Conservation (phyloP, 1,140 invertebrate genomes). For the Cyrtorhinus lividipennis region DNA sequence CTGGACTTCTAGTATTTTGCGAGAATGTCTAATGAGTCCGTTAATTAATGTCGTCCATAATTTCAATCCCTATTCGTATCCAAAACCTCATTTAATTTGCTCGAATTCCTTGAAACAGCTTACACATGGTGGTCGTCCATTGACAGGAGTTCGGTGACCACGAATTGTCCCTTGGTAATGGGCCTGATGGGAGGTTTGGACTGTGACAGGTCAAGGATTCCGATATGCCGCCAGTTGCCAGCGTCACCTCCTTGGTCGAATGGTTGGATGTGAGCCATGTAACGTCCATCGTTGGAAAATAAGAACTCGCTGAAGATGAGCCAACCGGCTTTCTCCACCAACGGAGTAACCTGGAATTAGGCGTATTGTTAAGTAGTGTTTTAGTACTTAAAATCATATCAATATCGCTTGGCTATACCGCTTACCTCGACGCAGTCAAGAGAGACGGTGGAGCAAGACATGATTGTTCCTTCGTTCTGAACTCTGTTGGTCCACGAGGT, state of each 20-base stretch:
- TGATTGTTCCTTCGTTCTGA: constrained; percentile 53
- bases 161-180: constrained; percentile 56
- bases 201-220: constrained; percentile 34
- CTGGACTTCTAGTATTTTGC: no score
- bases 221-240: constrained; percentile 52
- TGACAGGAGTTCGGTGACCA: constrained; percentile 60
- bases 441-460: constrained; percentile 35
- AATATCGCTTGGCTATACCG: no score
- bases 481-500: constrained; percentile 74
- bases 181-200: constrained; percentile 28
- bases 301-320: constrained; percentile 46
- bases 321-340: constrained; percentile 48
- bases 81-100: no score
- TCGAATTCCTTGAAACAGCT: no score
- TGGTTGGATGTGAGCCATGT: constrained; percentile 45
- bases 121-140: constrained; percentile 60
- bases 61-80: no score
- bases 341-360: constrained; percentile 27
- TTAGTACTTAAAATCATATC: constrained; percentile 16
- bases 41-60: no score
- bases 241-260: constrained; percentile 36
- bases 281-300: constrained; percentile 38
- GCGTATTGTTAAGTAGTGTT: neutral
- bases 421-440: constrained; percentile 34
- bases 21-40: no score